Base-by-base conservation (phyloP, 1,140 invertebrate genomes). In the Theocolax elegans region DNA sequence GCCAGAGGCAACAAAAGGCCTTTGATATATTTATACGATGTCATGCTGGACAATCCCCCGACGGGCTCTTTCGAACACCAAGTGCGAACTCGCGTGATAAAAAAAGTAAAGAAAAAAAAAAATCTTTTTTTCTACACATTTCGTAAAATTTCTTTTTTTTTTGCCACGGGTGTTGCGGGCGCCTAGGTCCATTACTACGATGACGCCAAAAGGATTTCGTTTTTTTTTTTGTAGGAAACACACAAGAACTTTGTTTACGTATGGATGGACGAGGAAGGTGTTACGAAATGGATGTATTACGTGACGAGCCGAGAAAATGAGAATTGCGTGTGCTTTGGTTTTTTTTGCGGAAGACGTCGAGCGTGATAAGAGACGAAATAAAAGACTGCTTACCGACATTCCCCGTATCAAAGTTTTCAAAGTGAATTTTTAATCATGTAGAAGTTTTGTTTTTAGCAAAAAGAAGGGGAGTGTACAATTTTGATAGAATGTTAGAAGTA, bases 171-270 rank as follows among this genome's bases (percentile, higher is more conserved):
- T 12, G 10, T 17, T 12, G 10, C 42, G 42, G 4, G 7, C 19
- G 21, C 40, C 15, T 27, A 21, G 12, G 25, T 67, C 54, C 66
- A 67, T 67, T 67, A 67, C 31, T 10, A 21, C 54, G 31, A 67
- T 67, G 54, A 67, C 51, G 19, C 60, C 40, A 31, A 68, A 68
- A 68, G 56, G 56, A 59, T 68, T 60, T 59, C 42, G 31, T n/a
- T 29, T n/a, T n/a, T 23, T 23, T 46, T 19, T 4, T 3, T 4
- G 15, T 46, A 46, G 6, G 6, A 46, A 19, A 15, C 44, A 19
- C 44, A 19, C 23, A 6, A 10, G 9, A n/a, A n/a, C n/a, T n/a
- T n/a, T n/a, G n/a, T n/a, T n/a, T n/a, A n/a, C 19, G 44, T 21
- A 13, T 12, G 31, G 7, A 15, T 15, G 19, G 7, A 15, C 23